A percentile compares a stretch with the other conserved stretches of the same genome.
phyloP scores from a whole-genome alignment of 2,797 vertebrate genomes.

The Sebastes oblongus region DNA sequence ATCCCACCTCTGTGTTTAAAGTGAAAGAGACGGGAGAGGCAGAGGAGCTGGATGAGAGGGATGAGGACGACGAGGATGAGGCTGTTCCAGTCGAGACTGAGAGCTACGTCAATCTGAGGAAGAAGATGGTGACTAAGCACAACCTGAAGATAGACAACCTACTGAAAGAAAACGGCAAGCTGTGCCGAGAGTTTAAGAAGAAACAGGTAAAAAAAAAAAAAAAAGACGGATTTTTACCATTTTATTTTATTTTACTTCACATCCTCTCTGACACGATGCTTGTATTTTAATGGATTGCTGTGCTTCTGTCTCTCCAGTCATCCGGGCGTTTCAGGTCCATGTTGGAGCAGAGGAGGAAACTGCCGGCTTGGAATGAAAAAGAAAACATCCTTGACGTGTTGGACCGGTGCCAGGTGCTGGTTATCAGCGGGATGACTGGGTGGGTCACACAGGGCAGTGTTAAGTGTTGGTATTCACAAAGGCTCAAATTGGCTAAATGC shows the following conservation, averaged over 20 bases:
- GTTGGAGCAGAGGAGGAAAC: conserved; percentile 91
- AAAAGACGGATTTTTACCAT: not conserved
- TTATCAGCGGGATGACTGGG: conserved; percentile 99
- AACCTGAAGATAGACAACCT: conserved; percentile 80
- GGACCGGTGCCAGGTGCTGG: conserved; percentile 89
- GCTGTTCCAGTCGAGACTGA: conserved; percentile 86
- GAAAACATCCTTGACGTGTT: conserved; percentile 87
- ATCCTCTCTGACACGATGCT: accelerated
- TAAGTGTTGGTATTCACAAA: not conserved
- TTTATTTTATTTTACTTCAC: not conserved
- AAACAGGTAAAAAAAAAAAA: conserved; percentile 81
- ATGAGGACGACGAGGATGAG: conserved; percentile 79
- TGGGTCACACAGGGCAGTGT: conserved; percentile 68
- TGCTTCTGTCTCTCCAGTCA: conserved; percentile 73
- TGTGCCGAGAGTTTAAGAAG: conserved; percentile 86
- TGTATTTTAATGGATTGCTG: not conserved
- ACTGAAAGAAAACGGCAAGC: conserved; percentile 87
- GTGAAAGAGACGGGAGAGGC: conserved; percentile 48
- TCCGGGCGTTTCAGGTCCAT: conserved; percentile 88
- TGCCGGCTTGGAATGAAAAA: conserved; percentile 93
- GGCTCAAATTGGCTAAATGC: not conserved
- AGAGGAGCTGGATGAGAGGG: conserved; percentile 77
- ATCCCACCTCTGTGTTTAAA: conserved; percentile 13
- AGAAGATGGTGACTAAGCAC: conserved; percentile 85
- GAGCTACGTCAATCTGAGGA: conserved; percentile 92